Base-by-base conservation (phyloP, 92 coral and sea anemone genomes). In the Epizoanthus scotinus region DNA sequence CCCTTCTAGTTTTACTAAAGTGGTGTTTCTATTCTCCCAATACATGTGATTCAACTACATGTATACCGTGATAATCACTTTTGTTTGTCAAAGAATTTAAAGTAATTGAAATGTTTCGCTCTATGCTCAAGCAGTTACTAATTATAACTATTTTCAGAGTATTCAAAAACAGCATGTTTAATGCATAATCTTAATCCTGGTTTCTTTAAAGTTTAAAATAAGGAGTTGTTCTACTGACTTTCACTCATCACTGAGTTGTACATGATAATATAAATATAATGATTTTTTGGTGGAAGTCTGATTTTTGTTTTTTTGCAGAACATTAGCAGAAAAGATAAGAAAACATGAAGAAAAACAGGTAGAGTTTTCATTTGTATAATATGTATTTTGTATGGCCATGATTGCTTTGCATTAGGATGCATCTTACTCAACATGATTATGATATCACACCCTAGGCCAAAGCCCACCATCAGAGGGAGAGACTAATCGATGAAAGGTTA, bases 301-400 rank as follows among this genome's bases (percentile, higher is more conserved):
- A 47, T 47, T 9, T 24, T 78, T 25, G 14, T 24, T n/a, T 40
- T 28, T 73, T 73, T 61, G 36, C 77, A 96, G 99, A 63, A 91
- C 95, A 14, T 67, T 91, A 38, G 94, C 89, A 12, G 99, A 91
- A 78, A 88, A 86, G 36, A 85, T 96, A 60, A 86, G 98, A 17
- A 96, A 87, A 53, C 99, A 96, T 28, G 99, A 92, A 68, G 98
- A 96, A 42, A 96, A 96, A 77, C 99, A 96, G 92, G 99, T 94
- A 67, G 28, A 70, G 67, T 54, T 53, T 78, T 38, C 22, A 29
- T 24, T 68, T 8, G 21, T 20, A 24, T n/a, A 18, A 21, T 38
- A 20, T 8, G 4, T 47, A 14, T 12, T 40, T 6, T 2, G 4
- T 6, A 52, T 21, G 12, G 53, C 5, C 14, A 0, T 44, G 15